phyloP scores from a whole-genome alignment of 2,113 vertebrate species.

The Calcarius ornatus region DNA sequence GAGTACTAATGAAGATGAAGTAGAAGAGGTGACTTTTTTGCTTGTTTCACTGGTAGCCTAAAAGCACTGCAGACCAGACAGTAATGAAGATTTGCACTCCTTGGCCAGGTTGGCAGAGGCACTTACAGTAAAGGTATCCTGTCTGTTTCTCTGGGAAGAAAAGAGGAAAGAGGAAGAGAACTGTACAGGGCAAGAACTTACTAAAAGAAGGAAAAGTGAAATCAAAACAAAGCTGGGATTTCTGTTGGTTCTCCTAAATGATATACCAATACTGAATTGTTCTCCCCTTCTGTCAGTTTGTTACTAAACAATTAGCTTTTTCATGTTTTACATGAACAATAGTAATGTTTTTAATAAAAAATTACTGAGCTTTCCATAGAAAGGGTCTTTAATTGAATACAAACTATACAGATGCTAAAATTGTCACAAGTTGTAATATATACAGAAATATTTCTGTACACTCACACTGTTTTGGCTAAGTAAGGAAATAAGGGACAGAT shows the following conservation, averaged over 20 bases:
- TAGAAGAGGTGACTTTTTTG: conserved; percentile 38
- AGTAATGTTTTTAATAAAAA: conserved; percentile 79
- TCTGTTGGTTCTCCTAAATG: conserved; percentile 43
- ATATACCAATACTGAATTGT: conserved; percentile 31
- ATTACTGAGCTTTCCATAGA: conserved; percentile 82
- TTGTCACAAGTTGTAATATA: conserved; percentile 64
- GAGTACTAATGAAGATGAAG: conserved; percentile 6
- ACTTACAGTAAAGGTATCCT: conserved; percentile 67
- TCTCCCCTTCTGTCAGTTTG: conserved; percentile 58
- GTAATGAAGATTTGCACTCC: conserved; percentile 54
- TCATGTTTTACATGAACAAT: conserved; percentile 82
- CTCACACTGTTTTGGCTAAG: conserved; percentile 75
- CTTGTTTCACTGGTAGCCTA: conserved; percentile 33
- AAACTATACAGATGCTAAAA: conserved; percentile 77
- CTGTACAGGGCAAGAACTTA: conserved; percentile 19
- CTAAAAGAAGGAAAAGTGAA: neutral
- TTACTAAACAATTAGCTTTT: conserved; percentile 63
- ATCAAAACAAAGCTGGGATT: neutral
- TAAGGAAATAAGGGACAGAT: conserved; percentile 62
- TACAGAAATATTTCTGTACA: conserved; percentile 76
- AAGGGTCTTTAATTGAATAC: conserved; percentile 76
- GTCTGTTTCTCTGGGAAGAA: conserved; percentile 13
- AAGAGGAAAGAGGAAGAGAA: conserved; percentile 30
- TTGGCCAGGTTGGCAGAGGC: conserved; percentile 70
- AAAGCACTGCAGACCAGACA: conserved; percentile 55